phyloP scores from a whole-genome alignment of 2,888 invertebrate genomes.

The Ochropleura leucogaster region DNA sequence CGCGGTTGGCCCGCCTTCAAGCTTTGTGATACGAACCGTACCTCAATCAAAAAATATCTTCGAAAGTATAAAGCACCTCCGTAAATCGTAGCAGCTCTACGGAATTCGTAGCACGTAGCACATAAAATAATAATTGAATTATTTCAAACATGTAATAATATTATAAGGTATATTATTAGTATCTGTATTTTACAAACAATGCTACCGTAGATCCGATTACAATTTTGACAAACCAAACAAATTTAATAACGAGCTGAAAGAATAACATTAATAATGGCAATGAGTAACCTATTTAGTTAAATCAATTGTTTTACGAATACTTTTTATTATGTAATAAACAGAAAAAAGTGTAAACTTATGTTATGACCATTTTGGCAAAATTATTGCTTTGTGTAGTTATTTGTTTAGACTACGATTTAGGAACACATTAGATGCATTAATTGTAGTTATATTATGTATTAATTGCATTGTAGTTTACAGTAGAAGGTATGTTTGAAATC shows the following conservation, averaged over 20 bases:
- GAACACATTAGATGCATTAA: not conserved
- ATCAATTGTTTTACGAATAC: not conserved
- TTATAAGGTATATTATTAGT: not conserved
- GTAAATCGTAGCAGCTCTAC: slow-evolving; percentile 24
- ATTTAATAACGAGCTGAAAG: not conserved
- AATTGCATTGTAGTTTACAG: not conserved
- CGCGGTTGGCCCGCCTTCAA: too few relatives aligned
- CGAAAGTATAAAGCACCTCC: slow-evolving; percentile 8
- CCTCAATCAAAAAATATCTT: not conserved
- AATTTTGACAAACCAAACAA: not conserved
- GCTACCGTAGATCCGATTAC: not conserved
- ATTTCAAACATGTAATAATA: not conserved
- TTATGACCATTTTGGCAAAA: not conserved
- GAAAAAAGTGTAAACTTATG: not conserved
- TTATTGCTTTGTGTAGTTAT: not conserved
- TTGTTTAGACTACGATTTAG: not conserved
- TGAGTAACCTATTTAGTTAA: not conserved
- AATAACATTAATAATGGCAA: not conserved
- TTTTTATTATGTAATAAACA: not conserved
- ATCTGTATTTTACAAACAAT: not conserved
- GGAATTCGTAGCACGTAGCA: slow-evolving; percentile 31
- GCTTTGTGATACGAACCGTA: not conserved
- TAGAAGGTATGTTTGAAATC: not conserved
- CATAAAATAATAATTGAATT: not conserved
- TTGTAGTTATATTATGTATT: too few relatives aligned